These are phyloP conservation scores for Drosophila serrata DNA, from an alignment of 1,140 invertebrate species.

Conservation along the genomic window DNA sequence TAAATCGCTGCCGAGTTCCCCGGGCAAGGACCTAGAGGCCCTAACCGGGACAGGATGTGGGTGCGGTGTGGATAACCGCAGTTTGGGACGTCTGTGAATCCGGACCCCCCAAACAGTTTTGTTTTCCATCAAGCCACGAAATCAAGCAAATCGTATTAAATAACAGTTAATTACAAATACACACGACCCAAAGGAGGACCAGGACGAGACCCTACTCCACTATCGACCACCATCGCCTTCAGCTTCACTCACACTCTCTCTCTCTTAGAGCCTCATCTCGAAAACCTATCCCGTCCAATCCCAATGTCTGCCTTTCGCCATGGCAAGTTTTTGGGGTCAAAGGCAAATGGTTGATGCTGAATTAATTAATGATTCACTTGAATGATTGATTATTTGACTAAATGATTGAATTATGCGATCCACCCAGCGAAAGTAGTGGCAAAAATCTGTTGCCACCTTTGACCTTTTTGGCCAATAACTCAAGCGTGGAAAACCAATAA, in stretches of 20 bases:
- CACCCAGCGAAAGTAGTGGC: conserved; percentile 36
- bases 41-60: neutral
- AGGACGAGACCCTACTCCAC: conserved; percentile 2
- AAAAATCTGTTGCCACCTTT: conserved; percentile 54
- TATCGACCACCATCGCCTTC: neutral
- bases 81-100: conserved; percentile 18
- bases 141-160: conserved; percentile 81
- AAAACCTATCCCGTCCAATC: neutral
- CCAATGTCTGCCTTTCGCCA: conserved; percentile 13
- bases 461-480: conserved; percentile 76
- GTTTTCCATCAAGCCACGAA: conserved; percentile 44
- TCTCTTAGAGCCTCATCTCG: neutral
- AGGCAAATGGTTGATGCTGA: conserved; percentile 74
- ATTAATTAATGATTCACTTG: conserved; percentile 81
- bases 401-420: conserved; percentile 76
- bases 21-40: neutral
- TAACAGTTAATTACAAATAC: conserved; percentile 80
- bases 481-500: conserved; percentile 42
- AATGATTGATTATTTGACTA: conserved; percentile 80
- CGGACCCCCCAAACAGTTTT: conserved; percentile 37
- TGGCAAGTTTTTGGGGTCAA: conserved; percentile 56
- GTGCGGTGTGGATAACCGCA: conserved; percentile 31
- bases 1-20: conserved; percentile 60
- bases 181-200: conserved; percentile 32
- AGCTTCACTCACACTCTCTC: neutral